phyloP scores from a whole-genome alignment of 2,113 vertebrate genomes.

The Galbula dea region DNA sequence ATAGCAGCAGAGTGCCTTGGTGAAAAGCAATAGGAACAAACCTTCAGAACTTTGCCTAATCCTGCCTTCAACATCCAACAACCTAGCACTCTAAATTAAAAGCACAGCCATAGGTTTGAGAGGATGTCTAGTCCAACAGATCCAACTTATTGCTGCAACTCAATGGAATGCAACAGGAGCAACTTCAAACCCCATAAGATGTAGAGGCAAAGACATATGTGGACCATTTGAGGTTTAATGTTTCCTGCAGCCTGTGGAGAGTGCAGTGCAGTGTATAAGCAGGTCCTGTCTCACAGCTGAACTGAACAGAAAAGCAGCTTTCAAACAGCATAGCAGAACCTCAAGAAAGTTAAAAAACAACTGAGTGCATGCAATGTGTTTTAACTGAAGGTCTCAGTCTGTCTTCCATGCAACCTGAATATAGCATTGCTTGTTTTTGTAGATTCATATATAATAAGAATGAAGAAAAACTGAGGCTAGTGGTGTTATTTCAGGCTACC shows the following conservation, averaged over 20 bases:
- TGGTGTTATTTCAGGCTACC: neutral
- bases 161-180: neutral
- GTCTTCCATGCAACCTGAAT: neutral
- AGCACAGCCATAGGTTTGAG: neutral
- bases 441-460: neutral
- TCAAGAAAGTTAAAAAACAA: neutral
- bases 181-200: neutral
- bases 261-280: neutral
- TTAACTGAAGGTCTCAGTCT: neutral
- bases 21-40: neutral
- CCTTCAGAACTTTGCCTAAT: neutral
- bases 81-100: neutral
- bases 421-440: neutral
- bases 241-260: neutral
- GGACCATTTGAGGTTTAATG: neutral
- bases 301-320: neutral
- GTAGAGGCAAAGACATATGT: neutral
- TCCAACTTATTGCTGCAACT: neutral
- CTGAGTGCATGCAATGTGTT: neutral
- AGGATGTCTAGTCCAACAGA: neutral
- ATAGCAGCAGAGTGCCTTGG: fast-evolving
- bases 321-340: neutral
- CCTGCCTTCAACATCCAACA: neutral
- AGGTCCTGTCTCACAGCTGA: neutral
- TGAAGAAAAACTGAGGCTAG: neutral